Base-by-base conservation (phyloP, 2,888 invertebrate genomes). In the Desoria tigrina region DNA sequence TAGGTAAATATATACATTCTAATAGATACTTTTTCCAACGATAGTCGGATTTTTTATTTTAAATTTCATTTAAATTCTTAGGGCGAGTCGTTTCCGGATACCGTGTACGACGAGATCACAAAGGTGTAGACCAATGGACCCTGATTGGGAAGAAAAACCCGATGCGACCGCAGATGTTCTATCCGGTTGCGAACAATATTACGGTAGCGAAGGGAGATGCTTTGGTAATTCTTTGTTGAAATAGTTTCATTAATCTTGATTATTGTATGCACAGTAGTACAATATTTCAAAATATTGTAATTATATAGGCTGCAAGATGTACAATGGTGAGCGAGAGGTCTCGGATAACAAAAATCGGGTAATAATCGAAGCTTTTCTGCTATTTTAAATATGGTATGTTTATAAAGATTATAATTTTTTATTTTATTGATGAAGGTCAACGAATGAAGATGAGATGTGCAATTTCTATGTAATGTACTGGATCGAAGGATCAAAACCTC, bases 381-480 rank as follows among this genome's bases (percentile, higher is more conserved):
- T 9, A 39, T 16, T 7, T 49, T 18, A 53, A 42, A 18, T 24
- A 21, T n/a, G 21, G 21, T 6, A 21, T 7, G 24, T 27, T 39
- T 11, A 26, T 45, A 28, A 26, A 45, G 14, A 45, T 49, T 42
- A 9, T 49, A 26, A 55, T 42, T 57, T 59, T 49, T 23, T 23
- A 54, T 56, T 63, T 42, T 65, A 21, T 60, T 58, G 24, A 39
- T 28, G 9, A 80, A 90, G 91, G 0, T 84, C 88, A 1, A 94
- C 94, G 27, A 91, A 90, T 78, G 84, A 87, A 16, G 92, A 94
- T 77, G 94, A 95, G 81, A 95, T 95, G 94, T 95, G 94, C 82
- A 95, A 94, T 81, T 94, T 94, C 81, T 95, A 95, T 81, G 80
- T 95, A 1, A 92, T 94, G 92, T 94, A 94, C 80, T 94, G 91